Conservation (phyloP, 2,113 vertebrate genomes). For the Phocoena sinus region DNA sequence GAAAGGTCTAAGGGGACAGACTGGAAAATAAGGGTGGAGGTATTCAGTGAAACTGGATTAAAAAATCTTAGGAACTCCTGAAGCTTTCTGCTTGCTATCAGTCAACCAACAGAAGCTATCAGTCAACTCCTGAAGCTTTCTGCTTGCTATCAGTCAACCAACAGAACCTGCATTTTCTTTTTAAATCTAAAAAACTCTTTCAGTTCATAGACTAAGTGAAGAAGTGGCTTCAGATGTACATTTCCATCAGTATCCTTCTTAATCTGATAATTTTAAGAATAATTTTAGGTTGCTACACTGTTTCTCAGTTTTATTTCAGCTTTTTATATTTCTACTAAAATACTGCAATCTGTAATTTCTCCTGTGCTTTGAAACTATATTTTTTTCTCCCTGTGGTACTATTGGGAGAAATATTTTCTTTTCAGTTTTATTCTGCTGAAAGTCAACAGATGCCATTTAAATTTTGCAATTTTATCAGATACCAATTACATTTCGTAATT, state of each 20-base stretch:
- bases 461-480: conserved; percentile 42
- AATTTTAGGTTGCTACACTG: not conserved
- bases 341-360: conserved; percentile 10
- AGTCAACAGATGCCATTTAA: not conserved
- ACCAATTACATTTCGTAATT: not conserved
- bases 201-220: not conserved
- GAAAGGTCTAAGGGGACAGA: not conserved
- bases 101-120: not conserved
- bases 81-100: not conserved
- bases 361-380: conserved; percentile 16
- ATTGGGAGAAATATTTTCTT: not conserved
- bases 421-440: conserved; percentile 5
- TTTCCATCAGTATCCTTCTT: conserved; percentile 17
- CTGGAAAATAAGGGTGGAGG: not conserved
- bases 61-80: not conserved
- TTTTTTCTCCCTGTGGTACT: not conserved
- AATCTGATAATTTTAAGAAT: conserved; percentile 5
- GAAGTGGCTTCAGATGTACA: not conserved
- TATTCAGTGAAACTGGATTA: not conserved
- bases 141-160: not conserved
- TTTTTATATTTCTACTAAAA: conserved; percentile 34
- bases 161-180: not conserved
- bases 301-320: not conserved
- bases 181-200: not conserved
- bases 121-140: not conserved